phyloP scores from a whole-genome alignment of 2,797 vertebrate species.

The Dendrocincla tyrannina region DNA sequence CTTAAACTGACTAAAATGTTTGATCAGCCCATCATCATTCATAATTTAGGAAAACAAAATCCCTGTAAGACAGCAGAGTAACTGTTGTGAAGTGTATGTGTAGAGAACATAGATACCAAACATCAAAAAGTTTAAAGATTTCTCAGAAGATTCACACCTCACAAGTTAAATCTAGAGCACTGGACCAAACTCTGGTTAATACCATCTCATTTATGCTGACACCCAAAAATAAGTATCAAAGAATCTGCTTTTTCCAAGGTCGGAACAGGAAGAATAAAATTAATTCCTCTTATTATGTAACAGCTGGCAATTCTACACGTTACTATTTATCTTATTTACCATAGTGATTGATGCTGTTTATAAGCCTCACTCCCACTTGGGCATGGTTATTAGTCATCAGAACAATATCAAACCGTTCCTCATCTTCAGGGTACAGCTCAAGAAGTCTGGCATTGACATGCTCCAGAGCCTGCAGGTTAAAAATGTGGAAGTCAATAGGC shows the following conservation, averaged over 20 bases:
- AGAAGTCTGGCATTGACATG: slow-evolving; percentile 87
- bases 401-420: slow-evolving; percentile 95
- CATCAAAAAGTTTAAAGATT: slow-evolving; percentile 18
- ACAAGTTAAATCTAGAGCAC: slow-evolving; percentile 60
- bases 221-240: slow-evolving; percentile 66
- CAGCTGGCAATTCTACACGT: neutral
- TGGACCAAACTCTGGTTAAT: slow-evolving; percentile 25
- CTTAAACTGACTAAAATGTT: slow-evolving; percentile 27
- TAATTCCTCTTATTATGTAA: slow-evolving; percentile 10
- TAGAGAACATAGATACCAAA: slow-evolving; percentile 38
- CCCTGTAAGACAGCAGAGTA: slow-evolving; percentile 20
- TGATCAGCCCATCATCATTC: slow-evolving; percentile 8
- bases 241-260: neutral
- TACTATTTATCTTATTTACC: slow-evolving; percentile 79
- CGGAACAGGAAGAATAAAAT: slow-evolving; percentile 35
- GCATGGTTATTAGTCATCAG: slow-evolving; percentile 98
- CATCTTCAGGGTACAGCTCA: slow-evolving; percentile 88
- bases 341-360: slow-evolving; percentile 98
- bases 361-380: slow-evolving; percentile 95
- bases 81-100: neutral
- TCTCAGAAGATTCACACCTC: slow-evolving; percentile 61
- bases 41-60: neutral
- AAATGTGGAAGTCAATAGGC: neutral
- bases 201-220: slow-evolving; percentile 39
- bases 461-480: slow-evolving; percentile 85